These are phyloP conservation scores for Phragmatobia fuliginosa DNA, from an alignment of 2,888 invertebrate species.

Conservation along the genomic window DNA sequence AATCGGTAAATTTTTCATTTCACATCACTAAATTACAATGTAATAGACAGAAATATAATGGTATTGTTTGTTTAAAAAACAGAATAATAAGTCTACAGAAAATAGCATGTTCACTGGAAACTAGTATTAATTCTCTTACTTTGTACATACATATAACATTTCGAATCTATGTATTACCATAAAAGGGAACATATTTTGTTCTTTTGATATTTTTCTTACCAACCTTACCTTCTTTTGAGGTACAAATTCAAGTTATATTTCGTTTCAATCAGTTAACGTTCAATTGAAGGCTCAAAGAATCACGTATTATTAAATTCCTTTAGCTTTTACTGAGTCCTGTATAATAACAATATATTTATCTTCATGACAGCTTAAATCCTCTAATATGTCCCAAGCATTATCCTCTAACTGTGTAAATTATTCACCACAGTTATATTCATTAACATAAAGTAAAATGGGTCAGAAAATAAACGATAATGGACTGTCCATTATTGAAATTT, in stretches of 20 bases:
- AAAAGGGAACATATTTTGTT: conserved; percentile 10
- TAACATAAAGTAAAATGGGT: conserved; percentile 52
- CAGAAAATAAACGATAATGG: conserved; percentile 47
- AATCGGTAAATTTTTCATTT: no score
- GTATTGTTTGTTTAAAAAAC: no score
- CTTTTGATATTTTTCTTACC: conserved; percentile 11
- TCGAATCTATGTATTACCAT: conserved; percentile 25
- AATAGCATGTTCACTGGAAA: not conserved
- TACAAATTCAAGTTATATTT: conserved; percentile 13
- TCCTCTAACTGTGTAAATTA: conserved; percentile 36
- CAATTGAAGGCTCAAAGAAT: conserved; percentile 11
- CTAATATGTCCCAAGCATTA: conserved; percentile 39
- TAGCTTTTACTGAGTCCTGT: conserved; percentile 23
- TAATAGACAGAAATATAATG: no score
- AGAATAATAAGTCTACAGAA: not conserved
- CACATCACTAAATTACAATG: no score
- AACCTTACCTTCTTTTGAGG: conserved; percentile 14
- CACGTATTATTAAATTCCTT: conserved; percentile 15
- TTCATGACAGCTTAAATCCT: conserved; percentile 26
- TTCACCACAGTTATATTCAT: conserved; percentile 40
- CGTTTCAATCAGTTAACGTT: conserved; percentile 21
- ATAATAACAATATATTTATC: conserved; percentile 32
- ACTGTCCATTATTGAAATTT: conserved; percentile 48
- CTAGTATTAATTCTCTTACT: conserved; percentile 22
- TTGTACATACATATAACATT: conserved; percentile 30